Base-by-base conservation (phyloP, 2,888 invertebrate genomes). In the Drosophila infuscata region DNA sequence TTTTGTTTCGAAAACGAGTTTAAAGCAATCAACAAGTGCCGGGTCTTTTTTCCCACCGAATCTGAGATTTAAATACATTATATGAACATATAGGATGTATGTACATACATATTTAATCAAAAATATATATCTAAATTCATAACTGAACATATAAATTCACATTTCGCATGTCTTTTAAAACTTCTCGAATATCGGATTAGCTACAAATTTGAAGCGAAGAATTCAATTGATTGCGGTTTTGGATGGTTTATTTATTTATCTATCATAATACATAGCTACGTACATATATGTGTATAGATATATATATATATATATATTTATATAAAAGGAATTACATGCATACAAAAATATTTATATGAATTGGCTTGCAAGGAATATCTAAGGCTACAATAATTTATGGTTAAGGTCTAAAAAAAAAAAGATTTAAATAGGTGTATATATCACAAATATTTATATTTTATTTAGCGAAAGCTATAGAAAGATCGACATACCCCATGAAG, bases 361-460 rank as follows among this genome's bases (percentile, higher is more conserved):
- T 77, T 80, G 69, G 77, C 74, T 46, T 46, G 46, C 46, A 46
- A 46, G 46, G 46, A 46, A 75, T 81, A 77, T 81, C 71, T 77
- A 83, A 74, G 66, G 53, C 25, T 83, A 84, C 82, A 83, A 84
- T 84, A 87, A 84, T 84, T 82, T 86, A 81, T 62, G 66, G 52
- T 61, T 77, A 46, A 46, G 46, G 20, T 15, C 70, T 83, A 77
- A 52, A 49, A 54, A 43, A 65, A 72, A 77, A 76, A 73, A 43
- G 11, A 43, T 20, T 20, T 1, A 46, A 46, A 46, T 46, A 46
- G 46, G 77, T 83, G 85, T 87, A 88, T 80, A 85, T 83, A 83
- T 83, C 83, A 83, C 83, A 83, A 88, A 83, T 83, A 83, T 85
- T 67, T 82, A 87, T 81, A 77, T 64, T 56, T 74, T 71, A 70